phyloP scores from a whole-genome alignment of 2,113 vertebrate species.

The Lepus timidus region DNA sequence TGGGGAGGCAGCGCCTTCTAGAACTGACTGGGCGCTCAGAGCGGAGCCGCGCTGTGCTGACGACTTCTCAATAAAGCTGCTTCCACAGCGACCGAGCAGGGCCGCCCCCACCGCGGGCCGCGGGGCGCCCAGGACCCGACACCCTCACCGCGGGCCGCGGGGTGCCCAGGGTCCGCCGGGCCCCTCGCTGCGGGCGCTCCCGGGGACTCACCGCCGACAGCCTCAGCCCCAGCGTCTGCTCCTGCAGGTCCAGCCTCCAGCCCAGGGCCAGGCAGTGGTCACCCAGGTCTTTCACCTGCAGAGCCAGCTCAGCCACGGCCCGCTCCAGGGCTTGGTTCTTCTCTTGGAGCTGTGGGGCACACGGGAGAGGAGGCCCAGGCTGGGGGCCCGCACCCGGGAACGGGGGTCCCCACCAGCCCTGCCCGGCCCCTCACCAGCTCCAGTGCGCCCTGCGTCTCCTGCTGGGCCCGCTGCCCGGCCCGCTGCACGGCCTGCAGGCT shows the following conservation, averaged over 20 bases:
- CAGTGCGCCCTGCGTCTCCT: neutral
- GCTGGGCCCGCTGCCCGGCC: constrained; percentile 51
- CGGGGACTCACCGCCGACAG: neutral
- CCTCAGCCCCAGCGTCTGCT: constrained; percentile 55
- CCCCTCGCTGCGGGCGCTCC: neutral
- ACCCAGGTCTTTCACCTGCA: constrained; percentile 69
- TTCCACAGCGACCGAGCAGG: too few species aligned
- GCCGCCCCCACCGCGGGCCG: too few species aligned
- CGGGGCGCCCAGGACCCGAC: neutral
- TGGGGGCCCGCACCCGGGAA: neutral
- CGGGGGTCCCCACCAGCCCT: neutral
- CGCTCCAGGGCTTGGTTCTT: constrained; percentile 70
- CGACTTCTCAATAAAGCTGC: too few species aligned
- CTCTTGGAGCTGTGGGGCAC: constrained; percentile 60
- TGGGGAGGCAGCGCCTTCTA: neutral
- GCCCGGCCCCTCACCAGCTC: constrained; percentile 52
- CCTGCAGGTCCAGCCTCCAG: constrained; percentile 75
- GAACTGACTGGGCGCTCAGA: too few species aligned
- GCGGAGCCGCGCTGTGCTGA: too few species aligned
- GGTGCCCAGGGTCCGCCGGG: too few species aligned
- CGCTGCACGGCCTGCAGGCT: constrained; percentile 51
- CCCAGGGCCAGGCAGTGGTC: constrained; percentile 71
- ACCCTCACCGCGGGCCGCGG: too few species aligned
- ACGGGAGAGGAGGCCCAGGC: neutral
- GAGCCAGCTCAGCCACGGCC: constrained; percentile 3